Conservation (phyloP, 2,113 vertebrate species). For the Pluvialis apricaria region DNA sequence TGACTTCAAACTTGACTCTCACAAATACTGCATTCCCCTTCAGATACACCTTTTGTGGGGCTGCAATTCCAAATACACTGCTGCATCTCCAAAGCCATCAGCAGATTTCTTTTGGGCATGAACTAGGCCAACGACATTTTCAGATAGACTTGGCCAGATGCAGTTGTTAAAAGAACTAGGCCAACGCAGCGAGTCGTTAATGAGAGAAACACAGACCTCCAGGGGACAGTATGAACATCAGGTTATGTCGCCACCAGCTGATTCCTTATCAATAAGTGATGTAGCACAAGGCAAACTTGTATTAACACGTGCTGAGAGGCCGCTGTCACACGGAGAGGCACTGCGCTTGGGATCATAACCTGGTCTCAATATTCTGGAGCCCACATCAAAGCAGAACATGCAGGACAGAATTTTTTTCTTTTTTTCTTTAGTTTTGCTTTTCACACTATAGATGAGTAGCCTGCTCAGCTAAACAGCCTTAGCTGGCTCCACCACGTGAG, state of each 20-base stretch:
- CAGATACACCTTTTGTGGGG: not conserved
- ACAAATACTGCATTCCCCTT: not conserved
- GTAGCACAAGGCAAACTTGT: not conserved
- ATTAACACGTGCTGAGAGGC: not conserved
- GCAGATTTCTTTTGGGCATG: not conserved
- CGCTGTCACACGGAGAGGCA: not conserved
- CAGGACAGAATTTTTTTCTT: not conserved
- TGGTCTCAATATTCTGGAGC: not conserved
- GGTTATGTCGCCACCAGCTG: conserved; percentile 9
- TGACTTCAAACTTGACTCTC: not conserved
- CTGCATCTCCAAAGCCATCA: not conserved
- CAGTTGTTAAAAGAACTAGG: not conserved
- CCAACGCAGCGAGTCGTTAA: not conserved
- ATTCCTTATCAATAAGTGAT: conserved; percentile 22
- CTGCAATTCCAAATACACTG: not conserved
- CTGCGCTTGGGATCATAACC: not conserved
- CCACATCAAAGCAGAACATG: not conserved
- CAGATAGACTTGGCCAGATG: not conserved
- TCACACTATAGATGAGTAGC: rapidly evolving
- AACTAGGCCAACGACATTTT: not conserved
- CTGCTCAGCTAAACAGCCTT: not conserved
- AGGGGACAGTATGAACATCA: not conserved
- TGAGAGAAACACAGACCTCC: not conserved
- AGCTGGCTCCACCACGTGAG: not conserved
- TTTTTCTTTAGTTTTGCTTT: not conserved